Base-by-base conservation (phyloP, 1,140 invertebrate genomes). In the Diprion similis region DNA sequence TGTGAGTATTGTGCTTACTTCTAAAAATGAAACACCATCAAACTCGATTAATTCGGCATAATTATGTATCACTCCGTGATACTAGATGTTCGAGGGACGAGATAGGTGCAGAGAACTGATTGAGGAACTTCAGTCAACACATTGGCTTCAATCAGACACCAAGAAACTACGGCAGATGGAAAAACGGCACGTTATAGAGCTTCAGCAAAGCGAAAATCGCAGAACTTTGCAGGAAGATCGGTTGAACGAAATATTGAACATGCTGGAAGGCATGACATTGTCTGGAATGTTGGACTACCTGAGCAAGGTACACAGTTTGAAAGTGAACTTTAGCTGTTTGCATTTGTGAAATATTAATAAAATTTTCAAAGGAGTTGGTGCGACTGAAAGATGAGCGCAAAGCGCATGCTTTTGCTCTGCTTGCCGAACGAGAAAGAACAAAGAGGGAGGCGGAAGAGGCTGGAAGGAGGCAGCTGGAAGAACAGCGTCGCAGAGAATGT, bases 371-470 rank as follows among this genome's bases (percentile, higher is more conserved):
- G 85, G 94, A 95, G 86, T 82, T 95, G 69, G 83, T 91, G 68
- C 89, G 93, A 75, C 85, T 95, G 10, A 88, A 93, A 72, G 93
- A 95, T 75, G 94, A 95, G 85, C 86, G 93, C 17, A 88, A 90
- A 72, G 91, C 92, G 17, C 93, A 95, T 78, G 93, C 92, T 3
- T 91, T 93, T 79, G 90, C 91, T 19, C 89, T 94, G 78, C 76
- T 94, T 48, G 91, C 90, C 77, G 93, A 94, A 79, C 84, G 92
- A 69, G 91, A 93, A 76, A 89, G 93, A 74, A 81, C 90, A 37
- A 90, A 91, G 79, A 86, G 91, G n/a, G 93, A 95, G 85, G 93
- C 93, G 0, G 91, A 90, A 59, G 93, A 95, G 85, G 92, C 91
- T 65, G 92, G 93, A 1, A 87, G 90, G 72, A 84, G 93, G 48